Evolutionary conservation across 2,113 vertebrate genomes (phyloP), one percentile per base, ranked within the genome.

Genomic region (Brachyhypopomus occidentalis): DNA sequence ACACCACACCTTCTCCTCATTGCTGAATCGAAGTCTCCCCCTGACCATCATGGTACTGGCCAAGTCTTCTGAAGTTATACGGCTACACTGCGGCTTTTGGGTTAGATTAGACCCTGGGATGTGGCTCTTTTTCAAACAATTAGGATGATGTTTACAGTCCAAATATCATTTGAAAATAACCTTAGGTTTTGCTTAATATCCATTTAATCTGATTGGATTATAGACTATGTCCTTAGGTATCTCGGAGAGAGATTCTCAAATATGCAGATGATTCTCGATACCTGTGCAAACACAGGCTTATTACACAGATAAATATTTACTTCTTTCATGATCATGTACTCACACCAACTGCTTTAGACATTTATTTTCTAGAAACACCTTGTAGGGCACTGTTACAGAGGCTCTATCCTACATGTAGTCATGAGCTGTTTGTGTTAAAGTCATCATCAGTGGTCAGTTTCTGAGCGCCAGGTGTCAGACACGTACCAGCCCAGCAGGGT

Each of bases 21-120:
- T 86, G 82, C 76, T 77, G 64, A 5, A 16, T 20, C 2, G 7
- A 45, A 78, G 84, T 82, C 69, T 27, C 22, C 12, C 56, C 72
- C 76, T 55, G 62, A 27, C 22, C 60, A 52, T 52, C 25, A 84
- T 84, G 66, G 79, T 72, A 86, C 78, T 75, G 41, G 52, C 17
- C 41, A 67, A 14, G 9, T 64, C 27, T 77, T 19, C 67, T 70
- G 48, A 52, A 52, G 70, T 20, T 58, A 8, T 55, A 41, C 5
- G 63, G 11, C 25, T n/a, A 52, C 41, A 27, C 25, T n/a, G 25
- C 14, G 64, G 34, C 36, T n/a, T 12, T 38, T 71, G 20, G 70
- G 25, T 41, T 16, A 14, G 45, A 52, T 23, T 52, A 7, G 41
- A 72, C 48, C 9, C 22, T 27, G 7, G 22, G 22, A 41, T 30